Conservation (phyloP, 64 coral and sea anemone genomes). For the Astreopora myriophthalma region DNA sequence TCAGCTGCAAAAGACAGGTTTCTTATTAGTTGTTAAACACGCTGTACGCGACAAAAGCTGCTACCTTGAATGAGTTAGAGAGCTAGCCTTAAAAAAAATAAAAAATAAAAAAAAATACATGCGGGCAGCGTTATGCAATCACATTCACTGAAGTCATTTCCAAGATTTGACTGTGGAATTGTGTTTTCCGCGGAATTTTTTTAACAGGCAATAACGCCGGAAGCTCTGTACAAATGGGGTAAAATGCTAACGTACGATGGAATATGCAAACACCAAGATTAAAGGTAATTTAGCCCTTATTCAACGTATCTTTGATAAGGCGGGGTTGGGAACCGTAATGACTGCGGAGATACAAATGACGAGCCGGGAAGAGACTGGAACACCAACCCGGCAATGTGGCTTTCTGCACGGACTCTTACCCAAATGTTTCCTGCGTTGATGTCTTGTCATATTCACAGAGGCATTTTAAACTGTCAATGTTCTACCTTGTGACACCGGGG, state of each 20-base stretch:
- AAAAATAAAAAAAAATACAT: no score
- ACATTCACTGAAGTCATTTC: not conserved
- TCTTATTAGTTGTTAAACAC: not conserved
- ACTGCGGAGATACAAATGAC: no score
- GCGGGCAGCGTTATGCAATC: no score
- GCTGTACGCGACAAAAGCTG: not conserved
- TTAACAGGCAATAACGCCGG: not conserved
- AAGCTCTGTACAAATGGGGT: not conserved
- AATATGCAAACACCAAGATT: not conserved
- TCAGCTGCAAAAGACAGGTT: not conserved
- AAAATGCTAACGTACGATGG: no score
- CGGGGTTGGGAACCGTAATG: no score
- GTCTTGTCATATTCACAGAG: slow-evolving; percentile 3
- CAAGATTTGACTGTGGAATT: no score
- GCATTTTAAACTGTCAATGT: slow-evolving; percentile 7
- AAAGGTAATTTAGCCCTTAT: no score
- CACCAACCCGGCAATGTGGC: no score
- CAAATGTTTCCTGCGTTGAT: slow-evolving; percentile 12
- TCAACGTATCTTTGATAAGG: no score
- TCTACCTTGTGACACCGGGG: not conserved
- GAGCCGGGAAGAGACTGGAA: no score
- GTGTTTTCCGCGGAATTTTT: not conserved
- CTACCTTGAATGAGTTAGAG: not conserved
- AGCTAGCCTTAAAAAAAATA: no score
- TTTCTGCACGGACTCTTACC: not conserved